Evolutionary conservation across 2,888 invertebrate species (phyloP).

Genomic region (Orthosia cruda): DNA sequence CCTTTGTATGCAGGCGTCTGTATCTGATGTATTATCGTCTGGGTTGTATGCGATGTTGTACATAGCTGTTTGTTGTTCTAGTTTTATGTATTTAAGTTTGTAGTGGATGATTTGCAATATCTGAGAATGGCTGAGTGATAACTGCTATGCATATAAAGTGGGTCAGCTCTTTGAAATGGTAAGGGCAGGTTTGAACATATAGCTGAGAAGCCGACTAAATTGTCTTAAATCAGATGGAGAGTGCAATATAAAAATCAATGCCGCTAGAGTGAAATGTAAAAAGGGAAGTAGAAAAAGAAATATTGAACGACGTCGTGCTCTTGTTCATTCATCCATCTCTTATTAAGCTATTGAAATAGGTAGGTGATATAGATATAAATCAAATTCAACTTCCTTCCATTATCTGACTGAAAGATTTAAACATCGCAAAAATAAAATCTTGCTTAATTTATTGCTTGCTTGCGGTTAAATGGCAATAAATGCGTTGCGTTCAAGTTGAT

Average conservation of each 20-base stretch:
- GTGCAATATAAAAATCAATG: not conserved
- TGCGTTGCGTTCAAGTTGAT: too few relatives aligned
- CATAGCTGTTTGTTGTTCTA: slow-evolving; percentile 18
- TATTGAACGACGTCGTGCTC: too few relatives aligned
- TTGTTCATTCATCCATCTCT: not conserved
- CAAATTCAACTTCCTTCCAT: too few relatives aligned
- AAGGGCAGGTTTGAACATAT: not conserved
- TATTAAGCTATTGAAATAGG: not conserved
- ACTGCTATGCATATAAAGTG: too few relatives aligned
- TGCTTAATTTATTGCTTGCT: too few relatives aligned
- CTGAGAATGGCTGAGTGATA: not conserved
- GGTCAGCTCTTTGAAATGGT: not conserved
- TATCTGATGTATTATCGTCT: slow-evolving; percentile 48
- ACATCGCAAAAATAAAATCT: too few relatives aligned
- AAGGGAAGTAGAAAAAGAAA: too few relatives aligned
- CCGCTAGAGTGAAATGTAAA: not conserved
- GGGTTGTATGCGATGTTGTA: slow-evolving; percentile 22
- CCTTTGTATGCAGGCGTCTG: slow-evolving; percentile 59
- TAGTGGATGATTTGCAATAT: not conserved
- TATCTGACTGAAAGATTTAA: not conserved
- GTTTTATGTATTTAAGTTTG: slow-evolving; percentile 11
- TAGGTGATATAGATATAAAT: not conserved
- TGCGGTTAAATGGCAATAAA: too few relatives aligned
- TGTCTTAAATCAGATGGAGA: not conserved
- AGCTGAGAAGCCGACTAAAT: too few relatives aligned